A percentile compares a stretch with the other conserved stretches of the same genome.
phyloP scores from a whole-genome alignment of 2,113 vertebrate genomes.

The Mesitornis unicolor region DNA sequence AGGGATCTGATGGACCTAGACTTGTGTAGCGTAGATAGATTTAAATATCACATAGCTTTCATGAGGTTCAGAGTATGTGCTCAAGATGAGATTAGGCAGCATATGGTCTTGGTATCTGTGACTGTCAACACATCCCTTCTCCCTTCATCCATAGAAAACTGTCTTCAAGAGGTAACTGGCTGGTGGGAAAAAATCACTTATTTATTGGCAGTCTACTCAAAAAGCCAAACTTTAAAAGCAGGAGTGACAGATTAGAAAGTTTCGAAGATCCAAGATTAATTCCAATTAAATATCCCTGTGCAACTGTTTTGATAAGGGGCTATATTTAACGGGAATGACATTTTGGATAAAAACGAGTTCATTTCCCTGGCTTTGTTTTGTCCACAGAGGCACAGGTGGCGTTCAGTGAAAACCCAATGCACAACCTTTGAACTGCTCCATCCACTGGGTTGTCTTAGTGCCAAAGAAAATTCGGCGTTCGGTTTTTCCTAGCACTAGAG shows the following conservation, averaged over 20 bases:
- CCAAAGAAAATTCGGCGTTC: neutral
- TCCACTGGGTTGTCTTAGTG: neutral
- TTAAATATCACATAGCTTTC: constrained; percentile 22
- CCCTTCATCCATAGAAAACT: constrained; percentile 37
- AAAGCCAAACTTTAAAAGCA: constrained; percentile 25
- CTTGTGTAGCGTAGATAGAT: neutral
- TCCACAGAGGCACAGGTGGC: neutral
- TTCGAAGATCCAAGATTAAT: neutral
- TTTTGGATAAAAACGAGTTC: neutral
- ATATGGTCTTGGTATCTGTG: constrained; percentile 59
- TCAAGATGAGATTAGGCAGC: constrained; percentile 52
- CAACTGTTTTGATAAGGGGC: neutral
- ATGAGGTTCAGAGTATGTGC: constrained; percentile 30
- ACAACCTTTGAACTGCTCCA: neutral
- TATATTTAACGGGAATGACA: neutral
- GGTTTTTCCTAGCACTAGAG: neutral
- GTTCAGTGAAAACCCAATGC: neutral
- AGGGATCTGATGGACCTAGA: neutral
- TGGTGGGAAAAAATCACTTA: constrained; percentile 21
- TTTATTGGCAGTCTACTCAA: constrained; percentile 44
- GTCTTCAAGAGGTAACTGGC: constrained; percentile 37
- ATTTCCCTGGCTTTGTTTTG: neutral
- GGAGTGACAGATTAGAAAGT: constrained; percentile 19
- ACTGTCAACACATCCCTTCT: constrained; percentile 65
- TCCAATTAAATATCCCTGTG: neutral